Percentiles rank a stretch among this genome's conserved stretches.
These are phyloP conservation scores for Hippocampus mohnikei DNA, from an alignment of 2,113 vertebrate genomes.

Conservation along the genomic window DNA sequence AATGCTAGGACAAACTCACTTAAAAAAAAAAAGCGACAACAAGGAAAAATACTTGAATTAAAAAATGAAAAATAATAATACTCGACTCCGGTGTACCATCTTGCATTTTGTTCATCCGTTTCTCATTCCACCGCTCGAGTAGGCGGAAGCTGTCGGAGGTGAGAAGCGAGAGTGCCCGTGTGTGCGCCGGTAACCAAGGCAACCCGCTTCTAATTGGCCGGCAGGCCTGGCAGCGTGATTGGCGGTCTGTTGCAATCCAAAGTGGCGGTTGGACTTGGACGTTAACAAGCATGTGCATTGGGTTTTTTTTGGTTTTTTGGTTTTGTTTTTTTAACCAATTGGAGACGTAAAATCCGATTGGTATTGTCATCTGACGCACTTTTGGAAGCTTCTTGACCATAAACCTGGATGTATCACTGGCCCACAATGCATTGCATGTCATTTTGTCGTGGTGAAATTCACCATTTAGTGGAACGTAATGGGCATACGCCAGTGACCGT, in stretches of 20 bases:
- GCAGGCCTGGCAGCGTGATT: slow-evolving; percentile 55
- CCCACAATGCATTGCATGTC: neutral
- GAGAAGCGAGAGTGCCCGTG: slow-evolving; percentile 54
- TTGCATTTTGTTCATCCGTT: slow-evolving; percentile 2
- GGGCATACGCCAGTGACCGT: neutral
- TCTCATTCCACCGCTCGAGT: slow-evolving; percentile 46
- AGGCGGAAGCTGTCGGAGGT: slow-evolving; percentile 58
- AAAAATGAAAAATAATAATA: neutral
- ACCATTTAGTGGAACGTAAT: neutral
- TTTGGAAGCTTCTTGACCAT: neutral
- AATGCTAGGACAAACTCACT: neutral
- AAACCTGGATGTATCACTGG: neutral
- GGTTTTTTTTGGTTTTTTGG: too few relatives aligned
- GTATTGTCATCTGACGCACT: neutral
- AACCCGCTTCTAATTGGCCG: slow-evolving; percentile 64
- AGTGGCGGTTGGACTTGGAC: slow-evolving; percentile 33
- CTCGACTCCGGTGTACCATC: slow-evolving; percentile 1
- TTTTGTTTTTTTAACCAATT: neutral
- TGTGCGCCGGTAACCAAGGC: slow-evolving; percentile 56
- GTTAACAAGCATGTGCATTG: neutral
- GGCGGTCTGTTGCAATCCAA: slow-evolving; percentile 57
- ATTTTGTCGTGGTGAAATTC: neutral
- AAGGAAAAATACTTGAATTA: neutral
- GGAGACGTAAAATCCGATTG: neutral
- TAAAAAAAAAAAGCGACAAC: neutral